A percentile compares a stretch with the other conserved stretches of the same genome.
Evolutionary conservation across 1,140 invertebrate genomes (phyloP).

Genomic region (Telenomus remus): DNA sequence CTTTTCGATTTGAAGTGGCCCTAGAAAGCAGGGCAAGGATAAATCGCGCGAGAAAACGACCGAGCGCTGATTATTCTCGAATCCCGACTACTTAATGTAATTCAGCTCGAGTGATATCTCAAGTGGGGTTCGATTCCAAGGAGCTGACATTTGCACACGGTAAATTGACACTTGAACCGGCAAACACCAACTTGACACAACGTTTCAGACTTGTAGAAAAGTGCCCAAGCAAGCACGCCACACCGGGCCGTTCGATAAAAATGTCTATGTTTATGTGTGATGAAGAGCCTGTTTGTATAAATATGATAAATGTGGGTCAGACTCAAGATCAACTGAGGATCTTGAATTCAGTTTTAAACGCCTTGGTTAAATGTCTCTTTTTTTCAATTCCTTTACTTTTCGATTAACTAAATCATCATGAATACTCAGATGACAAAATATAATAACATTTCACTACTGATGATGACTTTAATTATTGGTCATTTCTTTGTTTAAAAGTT

Average conservation of each 20-base stretch:
- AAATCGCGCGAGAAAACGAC: conserved; percentile 37
- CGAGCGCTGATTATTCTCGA: conserved; percentile 44
- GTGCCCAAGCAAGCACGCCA: neutral
- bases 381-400: too few relatives aligned
- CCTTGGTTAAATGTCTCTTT: too few relatives aligned
- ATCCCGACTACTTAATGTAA: conserved; percentile 46
- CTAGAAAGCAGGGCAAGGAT: conserved; percentile 55
- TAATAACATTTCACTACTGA: too few relatives aligned
- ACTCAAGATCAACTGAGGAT: neutral
- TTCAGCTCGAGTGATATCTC: conserved; percentile 45
- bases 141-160: neutral
- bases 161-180: neutral
- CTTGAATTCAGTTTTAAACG: neutral
- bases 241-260: neutral
- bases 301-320: neutral
- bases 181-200: neutral
- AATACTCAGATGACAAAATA: too few relatives aligned
- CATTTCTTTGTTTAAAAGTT: too few relatives aligned
- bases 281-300: neutral
- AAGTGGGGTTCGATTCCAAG: conserved; percentile 4
- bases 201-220: neutral
- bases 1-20: too few relatives aligned
- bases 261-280: neutral
- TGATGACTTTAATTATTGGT: too few relatives aligned
- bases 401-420: too few relatives aligned